Base-by-base conservation (phyloP, 2,888 invertebrate species). In the Entomobrya proxima region DNA sequence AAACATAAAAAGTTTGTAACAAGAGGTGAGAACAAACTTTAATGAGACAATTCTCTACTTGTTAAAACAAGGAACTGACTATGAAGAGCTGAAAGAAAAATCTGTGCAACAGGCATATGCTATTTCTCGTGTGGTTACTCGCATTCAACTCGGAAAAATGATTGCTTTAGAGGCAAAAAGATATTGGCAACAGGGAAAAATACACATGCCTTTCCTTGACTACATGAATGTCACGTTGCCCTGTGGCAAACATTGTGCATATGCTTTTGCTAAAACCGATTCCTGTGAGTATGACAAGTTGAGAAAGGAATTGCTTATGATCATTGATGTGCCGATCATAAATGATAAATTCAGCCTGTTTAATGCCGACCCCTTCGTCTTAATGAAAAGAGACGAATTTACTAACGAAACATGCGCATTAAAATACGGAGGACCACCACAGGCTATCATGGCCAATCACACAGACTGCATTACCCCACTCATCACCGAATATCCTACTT, bases 191-290 rank as follows among this genome's bases (percentile, higher is more conserved):
- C 58, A 77, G 24, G 61, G 61, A 15, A 77, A 47, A 30, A 18
- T 61, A 2, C 64, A 77, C 44, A 9, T 61, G 30, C 44, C 77
- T 2, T 61, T 77, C n/a, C 47, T 77, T 13, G 77, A 77, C 32
- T 77, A 32, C 32, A 15, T 77, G 27, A 77, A 77, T 24, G n/a
- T 77, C 5, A 77, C 61, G 7, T 61, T 77, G 13, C 77, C 77
- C 13, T 77, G 77, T 61, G 77, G 77, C 21, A 13, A 18, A 27
- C 18, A 44, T 15, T 77, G 77, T 61, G 77, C 77, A 3, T 76
- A 35, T 76, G 27, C 30, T 9, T 76, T 18, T 24, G 76, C 76
- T 2, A 52, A 55, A 37, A 13, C 55, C 6, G 37, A 37, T 5
- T 6, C 13, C 7, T 76, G 76, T 37, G 40, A 52, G 7, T 52